Conservation (phyloP, 2,113 vertebrate genomes). For the Carlito syrichta region DNA sequence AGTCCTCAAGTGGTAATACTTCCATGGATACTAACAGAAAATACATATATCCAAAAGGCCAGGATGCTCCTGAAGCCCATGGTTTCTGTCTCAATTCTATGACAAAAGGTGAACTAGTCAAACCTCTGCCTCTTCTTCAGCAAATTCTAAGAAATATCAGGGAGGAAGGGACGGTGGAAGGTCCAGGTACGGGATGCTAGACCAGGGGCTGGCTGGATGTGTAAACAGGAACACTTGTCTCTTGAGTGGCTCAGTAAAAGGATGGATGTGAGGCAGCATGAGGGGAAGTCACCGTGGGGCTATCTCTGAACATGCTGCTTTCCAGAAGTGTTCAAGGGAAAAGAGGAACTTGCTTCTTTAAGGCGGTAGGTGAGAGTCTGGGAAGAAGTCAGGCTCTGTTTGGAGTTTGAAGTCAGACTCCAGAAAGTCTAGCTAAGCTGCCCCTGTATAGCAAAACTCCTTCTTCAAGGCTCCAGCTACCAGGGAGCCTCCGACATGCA, state of each 20-base stretch:
- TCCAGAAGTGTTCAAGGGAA: neutral
- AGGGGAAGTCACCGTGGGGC: neutral
- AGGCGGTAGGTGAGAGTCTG: neutral
- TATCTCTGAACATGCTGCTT: neutral
- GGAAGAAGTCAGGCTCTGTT: neutral
- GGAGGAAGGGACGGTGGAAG: neutral
- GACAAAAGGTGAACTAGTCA: neutral
- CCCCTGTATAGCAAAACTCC: neutral
- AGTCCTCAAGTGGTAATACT: neutral
- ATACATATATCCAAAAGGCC: too few species aligned
- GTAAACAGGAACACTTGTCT: neutral
- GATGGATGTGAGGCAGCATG: neutral
- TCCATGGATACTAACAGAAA: neutral
- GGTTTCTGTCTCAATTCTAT: neutral
- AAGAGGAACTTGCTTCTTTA: neutral
- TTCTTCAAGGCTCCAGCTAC: neutral
- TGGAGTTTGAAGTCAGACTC: too few species aligned
- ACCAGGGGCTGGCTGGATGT: neutral
- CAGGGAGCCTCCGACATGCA: neutral
- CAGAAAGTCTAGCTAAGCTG: neutral
- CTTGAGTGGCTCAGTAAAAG: neutral
- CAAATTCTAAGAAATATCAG: neutral
- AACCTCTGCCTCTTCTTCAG: neutral
- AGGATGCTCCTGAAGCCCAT: neutral
- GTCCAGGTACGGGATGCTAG: neutral